Conservation (phyloP, 2,797 vertebrate species). For the Babyrousa celebensis region DNA sequence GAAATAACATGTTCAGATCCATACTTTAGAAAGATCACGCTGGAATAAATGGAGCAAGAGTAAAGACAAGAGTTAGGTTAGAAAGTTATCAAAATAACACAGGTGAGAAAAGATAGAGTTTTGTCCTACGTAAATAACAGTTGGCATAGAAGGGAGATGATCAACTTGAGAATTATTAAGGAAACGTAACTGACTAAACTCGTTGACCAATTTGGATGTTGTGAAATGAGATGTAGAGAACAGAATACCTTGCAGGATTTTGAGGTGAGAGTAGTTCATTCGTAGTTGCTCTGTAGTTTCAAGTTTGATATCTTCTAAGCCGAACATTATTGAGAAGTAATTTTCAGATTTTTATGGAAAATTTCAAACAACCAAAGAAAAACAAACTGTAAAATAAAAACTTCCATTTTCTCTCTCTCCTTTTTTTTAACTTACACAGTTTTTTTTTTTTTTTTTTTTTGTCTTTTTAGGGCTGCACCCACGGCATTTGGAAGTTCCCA, state of each 20-base stretch:
- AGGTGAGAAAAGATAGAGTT: background rate
- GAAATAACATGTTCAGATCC: background rate
- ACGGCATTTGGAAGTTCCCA: too few species aligned
- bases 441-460: too few species aligned
- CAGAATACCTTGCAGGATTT: background rate
- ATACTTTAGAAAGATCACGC: background rate
- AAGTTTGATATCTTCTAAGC: background rate
- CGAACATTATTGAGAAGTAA: background rate
- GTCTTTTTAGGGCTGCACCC: too few species aligned
- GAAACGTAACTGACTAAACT: background rate
- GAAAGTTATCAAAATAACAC: background rate
- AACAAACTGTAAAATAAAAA: background rate
- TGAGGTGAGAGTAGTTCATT: background rate
- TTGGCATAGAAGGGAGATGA: background rate
- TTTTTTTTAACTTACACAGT: too few species aligned
- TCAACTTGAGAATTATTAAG: background rate
- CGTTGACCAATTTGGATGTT: background rate
- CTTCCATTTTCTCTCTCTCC: background rate
- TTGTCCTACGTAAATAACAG: background rate
- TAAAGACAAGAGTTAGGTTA: background rate
- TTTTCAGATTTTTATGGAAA: background rate
- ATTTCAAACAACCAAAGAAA: background rate
- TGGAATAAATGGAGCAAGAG: background rate
- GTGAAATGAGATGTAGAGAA: background rate
- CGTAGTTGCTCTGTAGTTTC: background rate